These are phyloP conservation scores for Egretta garzetta DNA, from an alignment of 2,113 vertebrate species.

Conservation along the genomic window DNA sequence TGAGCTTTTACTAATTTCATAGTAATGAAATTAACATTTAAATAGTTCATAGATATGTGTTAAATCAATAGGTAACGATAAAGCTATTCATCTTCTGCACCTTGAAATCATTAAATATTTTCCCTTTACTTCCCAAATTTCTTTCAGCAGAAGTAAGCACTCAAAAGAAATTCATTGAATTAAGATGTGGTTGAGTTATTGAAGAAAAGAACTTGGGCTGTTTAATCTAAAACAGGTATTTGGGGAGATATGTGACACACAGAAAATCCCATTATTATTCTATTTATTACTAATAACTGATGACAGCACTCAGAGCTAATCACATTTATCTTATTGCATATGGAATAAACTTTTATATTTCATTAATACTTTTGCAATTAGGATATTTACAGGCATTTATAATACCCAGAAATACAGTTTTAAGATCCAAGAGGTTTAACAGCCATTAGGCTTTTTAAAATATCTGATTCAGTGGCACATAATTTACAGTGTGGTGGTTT, in stretches of 20 bases:
- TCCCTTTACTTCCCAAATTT: background rate
- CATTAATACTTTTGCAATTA: background rate
- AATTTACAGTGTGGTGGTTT: background rate
- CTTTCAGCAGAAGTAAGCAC: background rate
- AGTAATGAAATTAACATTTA: background rate
- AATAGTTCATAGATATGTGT: background rate
- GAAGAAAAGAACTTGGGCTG: background rate
- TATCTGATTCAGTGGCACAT: fast-evolving
- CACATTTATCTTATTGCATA: background rate
- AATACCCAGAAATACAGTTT: background rate
- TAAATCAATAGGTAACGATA: background rate
- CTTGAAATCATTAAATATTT: background rate
- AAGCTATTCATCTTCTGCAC: background rate
- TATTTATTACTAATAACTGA: background rate
- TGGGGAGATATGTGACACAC: background rate
- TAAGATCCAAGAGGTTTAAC: background rate
- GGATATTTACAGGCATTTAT: background rate
- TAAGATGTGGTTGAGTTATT: background rate
- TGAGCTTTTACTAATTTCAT: background rate
- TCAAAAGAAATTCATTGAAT: background rate
- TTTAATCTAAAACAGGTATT: background rate
- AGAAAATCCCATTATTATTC: background rate
- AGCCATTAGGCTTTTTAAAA: background rate
- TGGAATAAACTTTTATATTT: background rate
- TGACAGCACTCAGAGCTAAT: background rate